Evolutionary conservation across 2,113 vertebrate species (phyloP), one percentile per base, ranked within the genome.

Genomic region (Poicephalus meyeri): DNA sequence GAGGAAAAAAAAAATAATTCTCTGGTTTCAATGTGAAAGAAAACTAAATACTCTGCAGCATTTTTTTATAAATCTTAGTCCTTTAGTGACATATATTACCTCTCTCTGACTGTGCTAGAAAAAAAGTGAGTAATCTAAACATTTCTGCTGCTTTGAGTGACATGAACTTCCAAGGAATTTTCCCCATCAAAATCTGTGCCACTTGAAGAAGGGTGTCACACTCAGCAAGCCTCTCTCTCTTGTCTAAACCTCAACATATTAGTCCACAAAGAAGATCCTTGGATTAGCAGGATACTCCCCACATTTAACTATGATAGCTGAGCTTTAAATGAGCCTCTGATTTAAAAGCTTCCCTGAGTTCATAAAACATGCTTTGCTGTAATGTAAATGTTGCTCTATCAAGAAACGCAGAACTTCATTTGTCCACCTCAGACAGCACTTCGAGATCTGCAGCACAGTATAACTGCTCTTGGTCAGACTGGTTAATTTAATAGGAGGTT

Each of bases 121-220:
- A 65, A 50, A 31, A 76, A 86, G 55, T 2, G 68, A 35, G 12
- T 16, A 52, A 72, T 42, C 49, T 13, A 64, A 86, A 69, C 6
- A 37, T 33, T 55, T 64, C 33, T 89, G n/a, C 26, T 72, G n/a
- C 42, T 41, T 46, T 35, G n/a, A 83, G 35, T 26, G 44, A 41
- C 68, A 44, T 0, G 0, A 89, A 65, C 14, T 52, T 61, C 13
- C 55, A 71, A 70, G 26, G 33, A 65, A 84, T 25, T 35, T 35
- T 63, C 29, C 28, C 23, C 46, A 66, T 56, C n/a, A 42, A 86
- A 82, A 80, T 23, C 53, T 47, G 29, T 65, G 49, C 69, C 41
- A 47, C 44, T 42, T 0, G 0, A 19, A 71, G 60, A 37, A 65
- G 11, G 64, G 77, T 7, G 9, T 44, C 33, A 21, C 11, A 8